These are phyloP conservation scores for Apis dorsata DNA, from an alignment of 1,140 invertebrate species.

Conservation along the genomic window DNA sequence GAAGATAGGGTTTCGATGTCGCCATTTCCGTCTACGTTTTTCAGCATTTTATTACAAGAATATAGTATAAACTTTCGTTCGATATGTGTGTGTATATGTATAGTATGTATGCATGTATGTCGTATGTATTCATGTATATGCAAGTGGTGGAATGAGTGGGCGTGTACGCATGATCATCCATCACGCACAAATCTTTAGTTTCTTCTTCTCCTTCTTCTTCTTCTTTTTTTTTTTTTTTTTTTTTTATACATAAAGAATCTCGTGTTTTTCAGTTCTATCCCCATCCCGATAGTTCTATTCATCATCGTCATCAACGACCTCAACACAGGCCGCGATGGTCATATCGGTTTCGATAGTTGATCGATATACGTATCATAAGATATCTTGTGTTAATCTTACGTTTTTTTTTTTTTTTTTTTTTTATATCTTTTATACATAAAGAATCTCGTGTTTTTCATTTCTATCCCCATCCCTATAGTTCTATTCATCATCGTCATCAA, in stretches of 20 bases:
- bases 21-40: slow-evolving; percentile 44
- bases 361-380: slow-evolving; percentile 72
- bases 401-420: slow-evolving; percentile 31
- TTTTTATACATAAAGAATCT: slow-evolving; percentile 65
- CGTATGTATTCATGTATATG: slow-evolving; percentile 29
- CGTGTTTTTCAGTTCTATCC: slow-evolving; percentile 44
- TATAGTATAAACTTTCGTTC: slow-evolving; percentile 79
- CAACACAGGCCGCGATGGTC: slow-evolving; percentile 74
- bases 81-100: slow-evolving; percentile 44
- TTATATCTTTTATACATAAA: slow-evolving; percentile 62
- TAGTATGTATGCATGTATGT: slow-evolving; percentile 44
- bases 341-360: slow-evolving; percentile 73
- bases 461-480: not conserved
- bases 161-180: slow-evolving; percentile 1
- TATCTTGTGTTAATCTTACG: slow-evolving; percentile 68
- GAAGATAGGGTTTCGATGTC: slow-evolving; percentile 28
- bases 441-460: slow-evolving; percentile 53
- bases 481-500: slow-evolving; percentile 7
- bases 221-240: not conserved
- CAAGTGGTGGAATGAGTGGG: not conserved
- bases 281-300: slow-evolving; percentile 2
- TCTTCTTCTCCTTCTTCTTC: not conserved
- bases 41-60: slow-evolving; percentile 80
- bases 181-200: slow-evolving; percentile 55
- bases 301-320: slow-evolving; percentile 11